A percentile compares a stretch with the other conserved stretches of the same genome.
Evolutionary conservation across 2,113 vertebrate genomes (phyloP).

Genomic region (Melanerpes aurifrons): DNA sequence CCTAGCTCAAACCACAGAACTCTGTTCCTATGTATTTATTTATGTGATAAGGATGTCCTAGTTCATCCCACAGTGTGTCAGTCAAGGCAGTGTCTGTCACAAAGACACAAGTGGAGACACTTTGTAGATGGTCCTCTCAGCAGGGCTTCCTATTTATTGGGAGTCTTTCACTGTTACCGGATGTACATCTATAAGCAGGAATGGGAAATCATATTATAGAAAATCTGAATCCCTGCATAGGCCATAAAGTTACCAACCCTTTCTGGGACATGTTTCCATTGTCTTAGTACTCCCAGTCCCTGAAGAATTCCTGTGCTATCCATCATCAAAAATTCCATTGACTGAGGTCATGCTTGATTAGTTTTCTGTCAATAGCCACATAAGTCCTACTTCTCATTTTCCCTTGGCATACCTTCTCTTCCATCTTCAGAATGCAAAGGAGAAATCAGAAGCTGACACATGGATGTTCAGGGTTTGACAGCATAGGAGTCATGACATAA

Average conservation of each 20-base stretch:
- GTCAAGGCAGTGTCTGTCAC: background rate
- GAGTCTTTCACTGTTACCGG: background rate
- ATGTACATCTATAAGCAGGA: background rate
- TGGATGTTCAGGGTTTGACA: background rate
- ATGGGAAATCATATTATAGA: background rate
- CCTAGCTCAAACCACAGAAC: rapidly evolving
- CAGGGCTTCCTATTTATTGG: background rate
- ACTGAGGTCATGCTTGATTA: background rate
- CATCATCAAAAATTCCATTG: background rate
- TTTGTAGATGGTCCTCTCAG: background rate
- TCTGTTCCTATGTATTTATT: background rate
- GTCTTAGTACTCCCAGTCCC: background rate
- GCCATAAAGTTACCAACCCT: background rate
- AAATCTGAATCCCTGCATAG: background rate
- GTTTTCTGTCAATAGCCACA: background rate
- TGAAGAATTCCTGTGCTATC: background rate
- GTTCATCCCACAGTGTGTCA: rapidly evolving
- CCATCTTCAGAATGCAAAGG: background rate
- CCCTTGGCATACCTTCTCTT: background rate
- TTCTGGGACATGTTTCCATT: rapidly evolving
- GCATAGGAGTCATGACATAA: rapidly evolving
- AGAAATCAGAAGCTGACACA: background rate
- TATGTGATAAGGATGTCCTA: background rate
- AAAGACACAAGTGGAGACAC: rapidly evolving
- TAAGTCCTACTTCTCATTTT: background rate